Conservation (phyloP, 2,113 vertebrate species). For the Brevimyrus niger region DNA sequence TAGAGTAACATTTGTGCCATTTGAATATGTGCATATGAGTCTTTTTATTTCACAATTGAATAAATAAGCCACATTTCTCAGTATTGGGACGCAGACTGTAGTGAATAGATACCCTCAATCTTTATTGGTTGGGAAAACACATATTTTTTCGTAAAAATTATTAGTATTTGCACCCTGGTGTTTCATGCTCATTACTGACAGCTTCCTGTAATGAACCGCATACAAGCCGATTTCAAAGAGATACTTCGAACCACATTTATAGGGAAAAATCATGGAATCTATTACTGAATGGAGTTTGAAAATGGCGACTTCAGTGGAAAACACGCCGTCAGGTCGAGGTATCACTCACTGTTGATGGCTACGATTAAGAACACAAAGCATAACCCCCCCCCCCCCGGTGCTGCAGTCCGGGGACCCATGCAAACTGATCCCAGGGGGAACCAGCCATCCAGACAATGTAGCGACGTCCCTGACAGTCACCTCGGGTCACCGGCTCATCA, state of each 20-base stretch:
- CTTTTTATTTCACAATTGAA: background rate
- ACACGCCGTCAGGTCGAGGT: background rate
- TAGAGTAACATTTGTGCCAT: background rate
- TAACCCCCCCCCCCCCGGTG: background rate
- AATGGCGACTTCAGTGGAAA: slow-evolving; percentile 24
- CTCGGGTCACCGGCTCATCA: no score
- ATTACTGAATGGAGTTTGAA: slow-evolving; percentile 61
- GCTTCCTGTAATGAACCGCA: background rate
- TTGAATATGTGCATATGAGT: background rate
- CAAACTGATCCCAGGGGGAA: background rate
- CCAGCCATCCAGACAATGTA: background rate
- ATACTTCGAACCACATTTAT: background rate
- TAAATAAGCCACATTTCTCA: background rate
- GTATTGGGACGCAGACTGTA: background rate
- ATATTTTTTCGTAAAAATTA: background rate
- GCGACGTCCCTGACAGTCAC: background rate
- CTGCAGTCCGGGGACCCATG: background rate
- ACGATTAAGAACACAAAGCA: background rate
- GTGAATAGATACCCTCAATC: background rate
- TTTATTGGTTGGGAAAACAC: background rate
- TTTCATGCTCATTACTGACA: background rate
- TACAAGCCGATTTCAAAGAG: background rate
- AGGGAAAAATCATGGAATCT: slow-evolving; percentile 43
- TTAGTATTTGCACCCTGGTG: background rate
- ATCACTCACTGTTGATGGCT: background rate